phyloP scores from a whole-genome alignment of 2,888 invertebrate species.

The Diaprepes abbreviatus region DNA sequence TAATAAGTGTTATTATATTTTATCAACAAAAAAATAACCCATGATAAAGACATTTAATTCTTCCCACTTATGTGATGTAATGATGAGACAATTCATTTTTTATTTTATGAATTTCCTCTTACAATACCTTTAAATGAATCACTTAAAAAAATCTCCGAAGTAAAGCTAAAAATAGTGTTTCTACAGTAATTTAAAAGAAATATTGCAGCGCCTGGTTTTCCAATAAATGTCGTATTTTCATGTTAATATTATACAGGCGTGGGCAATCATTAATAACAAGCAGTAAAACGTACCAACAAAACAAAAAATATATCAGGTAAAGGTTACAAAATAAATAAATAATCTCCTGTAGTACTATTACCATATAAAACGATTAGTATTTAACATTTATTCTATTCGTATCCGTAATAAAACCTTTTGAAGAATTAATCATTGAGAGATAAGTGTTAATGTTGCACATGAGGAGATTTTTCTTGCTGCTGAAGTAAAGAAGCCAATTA shows the following conservation, averaged over 20 bases:
- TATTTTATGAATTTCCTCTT: neutral
- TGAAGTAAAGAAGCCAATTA: neutral
- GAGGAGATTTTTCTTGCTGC: too few relatives aligned
- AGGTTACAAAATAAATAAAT: constrained; percentile 3
- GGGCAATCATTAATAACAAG: constrained; percentile 38
- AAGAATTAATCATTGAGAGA: neutral
- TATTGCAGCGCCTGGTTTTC: neutral
- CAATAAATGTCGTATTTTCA: constrained; percentile 16
- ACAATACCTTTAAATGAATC: neutral
- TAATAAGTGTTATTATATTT: too few relatives aligned
- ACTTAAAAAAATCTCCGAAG: neutral
- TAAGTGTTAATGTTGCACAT: neutral
- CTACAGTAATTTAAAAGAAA: neutral
- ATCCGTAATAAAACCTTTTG: neutral
- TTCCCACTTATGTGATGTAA: neutral
- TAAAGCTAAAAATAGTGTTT: neutral
- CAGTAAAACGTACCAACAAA: constrained; percentile 37
- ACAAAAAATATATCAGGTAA: constrained; percentile 19
- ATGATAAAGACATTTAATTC: too few relatives aligned
- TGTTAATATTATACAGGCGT: constrained; percentile 4
- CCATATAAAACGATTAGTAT: neutral
- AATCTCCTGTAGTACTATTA: neutral
- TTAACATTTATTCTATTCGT: neutral
- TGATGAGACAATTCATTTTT: neutral
- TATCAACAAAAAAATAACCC: too few relatives aligned